Evolutionary conservation across 2,888 invertebrate species (phyloP).

Genomic region (Rhogogaster chlorosoma): DNA sequence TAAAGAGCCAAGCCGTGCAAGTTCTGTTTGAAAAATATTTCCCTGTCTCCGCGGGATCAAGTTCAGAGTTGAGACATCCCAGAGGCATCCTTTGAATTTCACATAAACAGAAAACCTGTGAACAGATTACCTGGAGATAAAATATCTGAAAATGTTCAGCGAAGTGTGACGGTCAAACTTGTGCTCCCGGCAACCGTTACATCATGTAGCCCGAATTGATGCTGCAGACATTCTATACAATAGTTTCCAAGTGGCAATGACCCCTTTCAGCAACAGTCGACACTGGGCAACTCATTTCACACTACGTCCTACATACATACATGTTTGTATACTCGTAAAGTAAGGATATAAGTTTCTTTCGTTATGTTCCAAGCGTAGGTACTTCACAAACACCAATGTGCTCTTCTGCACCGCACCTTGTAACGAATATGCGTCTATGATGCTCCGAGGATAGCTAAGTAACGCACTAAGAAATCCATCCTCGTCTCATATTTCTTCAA

Average conservation of each 20-base stretch:
- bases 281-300: neutral
- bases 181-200: conserved; percentile 4
- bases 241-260: conserved; percentile 1
- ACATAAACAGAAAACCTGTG: neutral
- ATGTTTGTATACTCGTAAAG: neutral
- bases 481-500: conserved; percentile 20
- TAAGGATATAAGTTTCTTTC: neutral
- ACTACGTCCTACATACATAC: neutral
- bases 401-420: neutral
- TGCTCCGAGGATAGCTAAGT: neutral
- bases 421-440: neutral
- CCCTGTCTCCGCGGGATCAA: neutral
- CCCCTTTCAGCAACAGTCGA: neutral
- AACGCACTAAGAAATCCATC: conserved; percentile 23
- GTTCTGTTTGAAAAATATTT: neutral
- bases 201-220: conserved; percentile 6
- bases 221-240: neutral
- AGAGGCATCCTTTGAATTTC: neutral
- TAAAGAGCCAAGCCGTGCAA: neutral
- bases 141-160: conserved; percentile 4
- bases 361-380: neutral
- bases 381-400: neutral
- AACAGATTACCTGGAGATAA: neutral
- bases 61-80: neutral
- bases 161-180: neutral